Evolutionary conservation across 2,888 invertebrate genomes (phyloP).

Genomic region (Cheilosia urbana): DNA sequence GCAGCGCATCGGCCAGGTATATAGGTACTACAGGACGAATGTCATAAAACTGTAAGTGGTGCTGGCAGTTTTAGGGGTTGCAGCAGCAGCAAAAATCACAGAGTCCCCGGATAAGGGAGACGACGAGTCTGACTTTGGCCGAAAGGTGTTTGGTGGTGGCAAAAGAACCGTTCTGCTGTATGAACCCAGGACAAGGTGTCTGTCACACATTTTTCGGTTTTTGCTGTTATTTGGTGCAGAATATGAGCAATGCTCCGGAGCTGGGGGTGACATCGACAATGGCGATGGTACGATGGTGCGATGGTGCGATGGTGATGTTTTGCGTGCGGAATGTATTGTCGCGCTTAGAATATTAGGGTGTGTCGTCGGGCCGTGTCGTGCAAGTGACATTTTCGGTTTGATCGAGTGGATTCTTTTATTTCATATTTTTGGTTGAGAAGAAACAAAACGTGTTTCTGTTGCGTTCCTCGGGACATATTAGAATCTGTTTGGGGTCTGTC

Average conservation of each 20-base stretch:
- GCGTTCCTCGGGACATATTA: conserved; percentile 6
- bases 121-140: not conserved
- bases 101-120: conserved; percentile 37
- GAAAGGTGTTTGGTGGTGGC: conserved; percentile 67
- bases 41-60: conserved; percentile 61
- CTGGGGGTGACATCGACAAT: conserved; percentile 43
- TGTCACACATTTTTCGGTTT: conserved; percentile 68
- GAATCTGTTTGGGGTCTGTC: not conserved
- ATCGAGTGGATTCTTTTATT: conserved; percentile 73
- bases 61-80: conserved; percentile 54
- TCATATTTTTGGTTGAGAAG: conserved; percentile 12
- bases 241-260: conserved; percentile 60
- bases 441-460: conserved; percentile 55
- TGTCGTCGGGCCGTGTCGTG: conserved; percentile 53
- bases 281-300: no score
- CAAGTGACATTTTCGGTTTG: conserved; percentile 72
- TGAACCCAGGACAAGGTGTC: conserved; percentile 67
- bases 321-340: conserved; percentile 46
- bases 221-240: conserved; percentile 60
- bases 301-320: conserved; percentile 34
- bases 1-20: conserved; percentile 42
- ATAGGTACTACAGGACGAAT: conserved; percentile 14
- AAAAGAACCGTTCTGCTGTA: conserved; percentile 45
- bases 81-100: conserved; percentile 28
- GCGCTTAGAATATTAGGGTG: conserved; percentile 68